Base-by-base conservation (phyloP, 1,140 invertebrate species). In the Drosophila truncata region DNA sequence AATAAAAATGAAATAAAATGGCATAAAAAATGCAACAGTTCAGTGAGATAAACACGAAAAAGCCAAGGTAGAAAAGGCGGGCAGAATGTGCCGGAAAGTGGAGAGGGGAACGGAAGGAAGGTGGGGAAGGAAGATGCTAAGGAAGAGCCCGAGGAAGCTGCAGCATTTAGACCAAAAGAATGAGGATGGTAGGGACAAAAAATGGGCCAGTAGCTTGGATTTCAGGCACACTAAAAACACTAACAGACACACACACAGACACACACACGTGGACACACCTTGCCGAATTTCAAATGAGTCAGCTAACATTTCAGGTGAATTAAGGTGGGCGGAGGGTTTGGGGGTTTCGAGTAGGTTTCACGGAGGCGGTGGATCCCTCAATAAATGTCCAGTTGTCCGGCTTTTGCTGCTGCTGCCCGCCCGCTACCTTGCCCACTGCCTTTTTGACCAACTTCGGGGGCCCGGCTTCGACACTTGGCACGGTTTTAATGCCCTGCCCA, bases 21-120 rank as follows among this genome's bases (percentile, higher is more conserved):
- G 73, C 78, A 88, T 88, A 75, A 88, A 88, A 88, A 88, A 88
- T 88, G 84, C 84, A 88, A 88, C 85, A 87, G 80, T 83, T 57
- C 47, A 52, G 64, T 70, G 59, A 50, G 73, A 85, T 84, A 80
- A 84, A 69, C 82, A 85, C 63, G 55, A 85, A 73, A 70, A 67
- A 67, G 66, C 66, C 47, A 70, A 55, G 63, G 46, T 67, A 67
- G 70, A 70, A 20, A 49, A 39, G n/a, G 47, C 44, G 35, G 44
- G 46, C n/a, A 67, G 16, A 41, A 49, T 39, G 35, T 10, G 25
- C 27, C n/a, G 33, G 14, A 37, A 14, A 16, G 42, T 16, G 39
- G 41, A 25, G 33, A n/a, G n/a, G 14, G 42, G 27, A 9, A 61
- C 9, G 27, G n/a, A n/a, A 18, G 16, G 23, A 20, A 20, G n/a